A percentile compares a stretch with the other conserved stretches of the same genome.
These are phyloP conservation scores for Polypterus senegalus DNA, from an alignment of 2,113 vertebrate genomes.

Conservation along the genomic window DNA sequence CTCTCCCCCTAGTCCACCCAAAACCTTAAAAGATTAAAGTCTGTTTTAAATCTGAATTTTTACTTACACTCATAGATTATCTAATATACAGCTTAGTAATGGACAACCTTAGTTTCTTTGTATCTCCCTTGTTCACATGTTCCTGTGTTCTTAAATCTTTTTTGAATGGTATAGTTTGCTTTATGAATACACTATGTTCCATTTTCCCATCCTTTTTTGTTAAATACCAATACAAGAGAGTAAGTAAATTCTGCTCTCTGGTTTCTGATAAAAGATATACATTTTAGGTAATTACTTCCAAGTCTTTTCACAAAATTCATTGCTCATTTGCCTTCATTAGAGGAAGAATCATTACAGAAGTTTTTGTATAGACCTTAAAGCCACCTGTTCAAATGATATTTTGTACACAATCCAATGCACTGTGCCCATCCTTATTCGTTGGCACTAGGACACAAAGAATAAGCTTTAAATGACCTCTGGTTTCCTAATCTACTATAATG, in stretches of 20 bases:
- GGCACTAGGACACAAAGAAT: constrained; percentile 26
- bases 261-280: neutral
- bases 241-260: neutral
- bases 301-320: neutral
- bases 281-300: neutral
- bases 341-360: neutral
- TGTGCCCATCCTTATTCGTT: constrained; percentile 32
- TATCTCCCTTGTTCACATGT: no score
- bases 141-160: no score
- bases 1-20: no score
- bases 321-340: neutral
- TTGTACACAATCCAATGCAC: constrained; percentile 24
- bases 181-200: no score
- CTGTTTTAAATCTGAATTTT: no score
- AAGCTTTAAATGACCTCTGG: constrained; percentile 25
- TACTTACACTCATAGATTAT: no score
- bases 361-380: neutral
- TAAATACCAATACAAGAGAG: no score
- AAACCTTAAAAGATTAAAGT: no score
- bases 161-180: no score
- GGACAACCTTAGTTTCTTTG: no score
- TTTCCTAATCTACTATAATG: constrained; percentile 7
- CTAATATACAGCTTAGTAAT: no score
- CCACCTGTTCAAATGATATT: neutral
- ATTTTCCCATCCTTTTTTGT: no score